Evolutionary conservation across 2,888 invertebrate species (phyloP).

Genomic region (Agrenia bidenticulata): DNA sequence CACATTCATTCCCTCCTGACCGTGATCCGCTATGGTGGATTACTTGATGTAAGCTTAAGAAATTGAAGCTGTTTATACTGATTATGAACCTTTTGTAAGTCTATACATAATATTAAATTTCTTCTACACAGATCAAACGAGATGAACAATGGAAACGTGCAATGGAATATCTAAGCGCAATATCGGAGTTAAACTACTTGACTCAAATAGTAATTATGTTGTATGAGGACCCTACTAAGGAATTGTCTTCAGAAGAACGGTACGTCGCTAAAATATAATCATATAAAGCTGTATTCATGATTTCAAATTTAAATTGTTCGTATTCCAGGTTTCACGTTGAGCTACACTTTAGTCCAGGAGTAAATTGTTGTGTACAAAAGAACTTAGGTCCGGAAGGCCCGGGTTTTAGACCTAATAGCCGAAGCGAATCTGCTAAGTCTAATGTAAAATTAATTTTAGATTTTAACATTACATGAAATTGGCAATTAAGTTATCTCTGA

Average conservation of each 20-base stretch:
- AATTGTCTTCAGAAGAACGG: constrained; percentile 79
- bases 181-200: constrained; percentile 98
- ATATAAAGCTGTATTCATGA: background rate
- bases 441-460: constrained; percentile 17
- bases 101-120: background rate
- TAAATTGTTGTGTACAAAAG: constrained; percentile 93
- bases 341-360: constrained; percentile 97
- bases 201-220: constrained; percentile 98
- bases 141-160: constrained; percentile 94
- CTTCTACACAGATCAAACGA: constrained; percentile 11
- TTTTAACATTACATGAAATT: too few species aligned
- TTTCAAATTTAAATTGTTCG: too few species aligned
- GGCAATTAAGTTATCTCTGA: too few species aligned
- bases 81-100: background rate
- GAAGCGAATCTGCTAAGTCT: constrained; percentile 71
- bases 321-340: constrained; percentile 86
- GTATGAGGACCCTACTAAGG: constrained; percentile 97
- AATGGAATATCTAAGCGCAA: constrained; percentile 97
- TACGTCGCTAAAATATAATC: constrained; percentile 29
- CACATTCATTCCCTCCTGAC: constrained; percentile 98
- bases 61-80: background rate
- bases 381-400: constrained; percentile 84
- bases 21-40: constrained; percentile 86
- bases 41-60: constrained; percentile 70
- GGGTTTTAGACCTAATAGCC: constrained; percentile 86